A percentile compares a stretch with the other conserved stretches of the same genome.
These are phyloP conservation scores for Tokudaia tokunoshimensis DNA, from an alignment of 2,797 vertebrate genomes.

Conservation along the genomic window DNA sequence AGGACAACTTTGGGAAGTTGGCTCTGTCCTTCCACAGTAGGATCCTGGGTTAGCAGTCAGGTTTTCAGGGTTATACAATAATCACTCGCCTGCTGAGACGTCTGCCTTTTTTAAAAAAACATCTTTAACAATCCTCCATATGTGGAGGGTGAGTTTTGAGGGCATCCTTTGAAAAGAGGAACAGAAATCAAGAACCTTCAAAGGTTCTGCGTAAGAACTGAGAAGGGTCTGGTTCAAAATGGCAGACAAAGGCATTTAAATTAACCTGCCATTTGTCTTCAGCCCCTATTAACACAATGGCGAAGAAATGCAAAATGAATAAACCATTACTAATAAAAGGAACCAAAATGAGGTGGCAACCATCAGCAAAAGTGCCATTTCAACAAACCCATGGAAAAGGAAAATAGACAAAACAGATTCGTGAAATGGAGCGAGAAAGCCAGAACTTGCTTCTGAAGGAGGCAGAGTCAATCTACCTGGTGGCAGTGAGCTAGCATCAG, in stretches of 20 bases:
- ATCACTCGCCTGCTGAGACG: not conserved
- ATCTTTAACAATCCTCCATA: not conserved
- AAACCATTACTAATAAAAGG: conserved; percentile 19
- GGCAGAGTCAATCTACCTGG: not conserved
- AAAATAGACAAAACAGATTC: conserved; percentile 21
- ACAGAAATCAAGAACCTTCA: not conserved
- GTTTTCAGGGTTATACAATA: not conserved
- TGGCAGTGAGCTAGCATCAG: not conserved
- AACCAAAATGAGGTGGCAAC: not conserved
- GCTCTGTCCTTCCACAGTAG: too few relatives aligned
- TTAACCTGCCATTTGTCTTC: conserved; percentile 7
- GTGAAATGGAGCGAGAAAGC: not conserved
- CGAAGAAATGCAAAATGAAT: conserved; percentile 8
- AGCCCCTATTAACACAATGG: not conserved
- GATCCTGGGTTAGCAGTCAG: not conserved
- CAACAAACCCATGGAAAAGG: conserved; percentile 23
- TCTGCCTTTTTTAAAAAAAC: not conserved
- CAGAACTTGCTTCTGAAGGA: not conserved
- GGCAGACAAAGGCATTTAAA: not conserved
- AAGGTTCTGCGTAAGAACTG: not conserved
- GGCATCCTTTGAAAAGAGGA: conserved; percentile 25
- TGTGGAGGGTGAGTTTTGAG: not conserved
- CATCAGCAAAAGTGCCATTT: conserved; percentile 40
- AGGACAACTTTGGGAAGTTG: not conserved
- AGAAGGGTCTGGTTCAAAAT: conserved; percentile 50